Percentiles rank a stretch among this genome's conserved stretches.
phyloP scores from a whole-genome alignment of 2,113 vertebrate species.

The Halcyon senegalensis region DNA sequence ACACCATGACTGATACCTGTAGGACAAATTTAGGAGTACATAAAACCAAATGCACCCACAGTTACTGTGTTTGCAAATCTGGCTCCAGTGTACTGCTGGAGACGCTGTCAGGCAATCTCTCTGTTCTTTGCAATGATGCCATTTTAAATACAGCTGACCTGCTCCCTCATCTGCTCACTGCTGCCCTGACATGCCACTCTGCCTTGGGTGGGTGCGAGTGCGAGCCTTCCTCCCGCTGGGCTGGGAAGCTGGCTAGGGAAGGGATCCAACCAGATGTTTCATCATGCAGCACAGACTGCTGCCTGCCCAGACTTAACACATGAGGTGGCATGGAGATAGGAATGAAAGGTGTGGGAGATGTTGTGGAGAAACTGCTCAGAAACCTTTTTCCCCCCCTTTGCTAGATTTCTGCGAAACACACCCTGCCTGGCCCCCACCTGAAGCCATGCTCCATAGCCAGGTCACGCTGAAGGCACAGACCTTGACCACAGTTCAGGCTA shows the following conservation, averaged over 20 bases:
- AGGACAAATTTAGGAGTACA: not conserved
- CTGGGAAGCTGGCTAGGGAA: not conserved
- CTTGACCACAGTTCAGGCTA: not conserved
- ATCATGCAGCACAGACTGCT: not conserved
- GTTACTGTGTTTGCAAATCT: not conserved
- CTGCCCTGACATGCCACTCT: not conserved
- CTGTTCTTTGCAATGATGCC: not conserved
- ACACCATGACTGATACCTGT: not conserved
- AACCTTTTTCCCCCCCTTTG: not conserved
- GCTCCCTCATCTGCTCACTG: not conserved
- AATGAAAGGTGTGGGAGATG: not conserved
- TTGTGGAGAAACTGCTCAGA: not conserved
- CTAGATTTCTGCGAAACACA: not conserved
- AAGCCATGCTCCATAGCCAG: not conserved
- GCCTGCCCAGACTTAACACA: not conserved
- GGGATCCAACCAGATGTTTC: not conserved
- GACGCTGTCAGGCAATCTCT: not conserved
- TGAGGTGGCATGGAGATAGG: not conserved
- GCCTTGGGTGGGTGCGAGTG: not conserved
- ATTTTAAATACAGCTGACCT: not conserved
- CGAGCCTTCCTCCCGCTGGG: accelerated
- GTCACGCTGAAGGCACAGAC: not conserved
- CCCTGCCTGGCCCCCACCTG: not conserved
- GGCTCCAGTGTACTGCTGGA: not conserved
- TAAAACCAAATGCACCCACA: not conserved